These are phyloP conservation scores for Psittacula derbiana DNA, from an alignment of 2,797 vertebrate species.

Conservation along the genomic window DNA sequence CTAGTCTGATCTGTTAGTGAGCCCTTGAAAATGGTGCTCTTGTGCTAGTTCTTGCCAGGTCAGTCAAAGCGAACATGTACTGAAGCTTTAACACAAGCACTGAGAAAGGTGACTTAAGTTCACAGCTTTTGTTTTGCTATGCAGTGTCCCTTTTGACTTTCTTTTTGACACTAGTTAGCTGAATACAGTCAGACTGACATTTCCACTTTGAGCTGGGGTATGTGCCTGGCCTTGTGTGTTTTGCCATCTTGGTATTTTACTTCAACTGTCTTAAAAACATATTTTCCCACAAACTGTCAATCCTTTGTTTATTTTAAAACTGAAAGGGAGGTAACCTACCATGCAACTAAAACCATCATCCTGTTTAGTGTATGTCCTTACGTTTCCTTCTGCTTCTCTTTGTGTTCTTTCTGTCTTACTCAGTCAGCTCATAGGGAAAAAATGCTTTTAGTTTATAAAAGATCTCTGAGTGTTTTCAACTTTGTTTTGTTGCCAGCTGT, in stretches of 20 bases:
- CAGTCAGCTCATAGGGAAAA: not conserved
- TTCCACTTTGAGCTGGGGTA: not conserved
- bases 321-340: not conserved
- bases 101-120: not conserved
- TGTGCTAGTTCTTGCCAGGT: not conserved
- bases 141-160: not conserved
- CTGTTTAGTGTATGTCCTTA: not conserved
- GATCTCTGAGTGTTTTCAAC: not conserved
- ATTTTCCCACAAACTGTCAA: not conserved
- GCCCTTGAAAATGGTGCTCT: not conserved
- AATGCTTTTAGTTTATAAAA: not conserved
- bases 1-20: not conserved
- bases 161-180: not conserved
- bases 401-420: not conserved
- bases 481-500: not conserved
- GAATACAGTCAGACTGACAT: not conserved
- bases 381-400: conserved; percentile 8
- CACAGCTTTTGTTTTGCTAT: not conserved
- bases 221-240: not conserved
- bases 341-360: not conserved
- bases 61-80: not conserved
- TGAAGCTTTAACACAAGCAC: not conserved
- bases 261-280: not conserved
- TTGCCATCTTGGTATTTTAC: not conserved
- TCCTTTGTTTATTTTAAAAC: not conserved